Conservation (phyloP, 1,140 invertebrate genomes). For the Babylonia areolata region DNA sequence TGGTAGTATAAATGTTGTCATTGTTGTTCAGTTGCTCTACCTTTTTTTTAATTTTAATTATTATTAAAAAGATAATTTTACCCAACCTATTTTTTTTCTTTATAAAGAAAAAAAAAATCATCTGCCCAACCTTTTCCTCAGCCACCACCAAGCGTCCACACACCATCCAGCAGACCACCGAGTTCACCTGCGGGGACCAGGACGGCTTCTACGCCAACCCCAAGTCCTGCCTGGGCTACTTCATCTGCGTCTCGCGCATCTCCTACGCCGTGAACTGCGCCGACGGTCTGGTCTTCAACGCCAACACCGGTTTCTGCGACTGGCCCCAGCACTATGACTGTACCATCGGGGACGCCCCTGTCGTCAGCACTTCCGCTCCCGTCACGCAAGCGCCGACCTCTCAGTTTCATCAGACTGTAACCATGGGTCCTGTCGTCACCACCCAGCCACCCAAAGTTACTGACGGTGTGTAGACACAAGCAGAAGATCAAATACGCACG, state of each 20-base stretch:
- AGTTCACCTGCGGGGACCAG: constrained; percentile 40
- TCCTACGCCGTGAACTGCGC: constrained; percentile 42
- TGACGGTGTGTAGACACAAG: no score
- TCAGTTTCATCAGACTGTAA: neutral
- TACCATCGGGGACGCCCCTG: constrained; percentile 1
- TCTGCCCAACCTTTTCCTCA: neutral
- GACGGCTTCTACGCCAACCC: constrained; percentile 52
- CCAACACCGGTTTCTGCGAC: constrained; percentile 44
- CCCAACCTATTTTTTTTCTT: no score
- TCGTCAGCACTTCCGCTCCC: neutral
- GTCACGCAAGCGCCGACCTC: neutral
- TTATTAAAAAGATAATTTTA: no score
- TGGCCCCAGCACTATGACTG: constrained; percentile 37
- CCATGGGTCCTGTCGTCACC: constrained; percentile 4
- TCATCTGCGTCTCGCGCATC: constrained; percentile 43
- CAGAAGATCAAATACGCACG: no score
- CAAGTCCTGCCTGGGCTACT: constrained; percentile 40
- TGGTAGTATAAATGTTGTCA: no score
- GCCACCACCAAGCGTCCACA: neutral
- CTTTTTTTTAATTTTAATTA: no score
- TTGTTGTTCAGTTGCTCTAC: no score
- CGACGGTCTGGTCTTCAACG: constrained; percentile 46
- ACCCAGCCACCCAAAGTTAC: neutral
- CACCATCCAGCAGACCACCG: constrained; percentile 7
- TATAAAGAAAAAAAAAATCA: neutral